Conservation (phyloP, 2,888 invertebrate species). For the Metellina segmentata region DNA sequence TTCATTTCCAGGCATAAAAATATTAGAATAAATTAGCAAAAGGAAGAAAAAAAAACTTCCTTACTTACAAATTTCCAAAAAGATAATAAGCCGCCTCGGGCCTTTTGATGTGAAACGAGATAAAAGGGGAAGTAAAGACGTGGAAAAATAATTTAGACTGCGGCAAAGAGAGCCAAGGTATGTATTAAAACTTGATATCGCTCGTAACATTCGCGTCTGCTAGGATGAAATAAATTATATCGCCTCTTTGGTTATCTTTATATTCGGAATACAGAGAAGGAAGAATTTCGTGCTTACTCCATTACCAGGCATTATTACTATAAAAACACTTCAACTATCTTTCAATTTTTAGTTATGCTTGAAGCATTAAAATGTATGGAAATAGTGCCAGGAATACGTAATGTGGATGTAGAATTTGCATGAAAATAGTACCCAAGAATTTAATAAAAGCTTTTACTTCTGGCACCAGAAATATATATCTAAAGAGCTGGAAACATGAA, state of each 20-base stretch:
- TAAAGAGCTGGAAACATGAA: too few species aligned
- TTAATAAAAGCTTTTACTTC: too few species aligned
- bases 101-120: neutral
- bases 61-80: neutral
- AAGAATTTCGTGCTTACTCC: neutral
- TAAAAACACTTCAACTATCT: neutral
- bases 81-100: neutral
- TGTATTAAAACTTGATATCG: neutral
- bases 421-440: too few species aligned
- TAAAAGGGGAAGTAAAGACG: neutral
- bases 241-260: neutral
- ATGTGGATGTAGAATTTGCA: too few species aligned
- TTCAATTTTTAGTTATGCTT: neutral
- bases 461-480: too few species aligned
- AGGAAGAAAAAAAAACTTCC: neutral
- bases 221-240: neutral
- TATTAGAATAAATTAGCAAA: neutral
- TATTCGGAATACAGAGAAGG: neutral
- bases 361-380: neutral
- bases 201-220: neutral
- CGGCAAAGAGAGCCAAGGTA: neutral
- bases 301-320: neutral
- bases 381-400: too few species aligned
- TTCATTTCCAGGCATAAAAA: neutral
- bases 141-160: neutral